phyloP scores from a whole-genome alignment of 2,797 vertebrate genomes.

The Oophaga sylvatica region DNA sequence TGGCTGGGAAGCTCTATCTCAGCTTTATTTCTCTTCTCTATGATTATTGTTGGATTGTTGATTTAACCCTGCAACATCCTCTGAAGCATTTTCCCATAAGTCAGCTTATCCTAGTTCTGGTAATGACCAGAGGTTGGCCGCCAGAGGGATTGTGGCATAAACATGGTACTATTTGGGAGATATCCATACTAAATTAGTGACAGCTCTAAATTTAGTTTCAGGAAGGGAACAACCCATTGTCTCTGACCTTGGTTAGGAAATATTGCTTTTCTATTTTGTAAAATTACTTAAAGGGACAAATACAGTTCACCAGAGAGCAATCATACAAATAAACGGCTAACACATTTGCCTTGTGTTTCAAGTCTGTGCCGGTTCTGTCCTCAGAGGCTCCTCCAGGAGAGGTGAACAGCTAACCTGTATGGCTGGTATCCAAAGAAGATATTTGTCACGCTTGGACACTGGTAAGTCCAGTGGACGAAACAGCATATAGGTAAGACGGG shows the following conservation, averaged over 20 bases:
- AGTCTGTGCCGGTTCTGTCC: background rate
- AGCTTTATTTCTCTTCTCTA: conserved; percentile 35
- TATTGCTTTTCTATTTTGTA: background rate
- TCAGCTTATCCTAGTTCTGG: conserved; percentile 35
- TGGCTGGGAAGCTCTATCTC: conserved; percentile 58
- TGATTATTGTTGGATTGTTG: conserved; percentile 50
- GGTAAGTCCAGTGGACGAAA: too few relatives aligned
- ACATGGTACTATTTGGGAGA: background rate
- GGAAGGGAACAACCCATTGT: conserved; percentile 13
- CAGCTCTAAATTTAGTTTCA: conserved; percentile 6
- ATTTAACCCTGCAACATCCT: conserved; percentile 57
- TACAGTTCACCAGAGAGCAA: background rate
- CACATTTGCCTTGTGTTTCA: background rate
- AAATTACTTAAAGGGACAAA: background rate
- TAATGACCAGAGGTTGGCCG: background rate
- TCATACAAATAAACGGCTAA: background rate
- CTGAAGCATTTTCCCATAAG: conserved; percentile 43
- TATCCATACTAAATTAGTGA: background rate
- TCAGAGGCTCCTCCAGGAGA: background rate
- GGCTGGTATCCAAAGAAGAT: background rate
- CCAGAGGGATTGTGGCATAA: background rate
- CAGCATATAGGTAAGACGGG: too few relatives aligned
- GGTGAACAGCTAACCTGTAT: too few relatives aligned
- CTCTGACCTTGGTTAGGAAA: background rate
- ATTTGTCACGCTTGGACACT: background rate